A percentile compares a stretch with the other conserved stretches of the same genome.
Conservation (phyloP, 1,140 invertebrate genomes). For the Plodia interpunctella region DNA sequence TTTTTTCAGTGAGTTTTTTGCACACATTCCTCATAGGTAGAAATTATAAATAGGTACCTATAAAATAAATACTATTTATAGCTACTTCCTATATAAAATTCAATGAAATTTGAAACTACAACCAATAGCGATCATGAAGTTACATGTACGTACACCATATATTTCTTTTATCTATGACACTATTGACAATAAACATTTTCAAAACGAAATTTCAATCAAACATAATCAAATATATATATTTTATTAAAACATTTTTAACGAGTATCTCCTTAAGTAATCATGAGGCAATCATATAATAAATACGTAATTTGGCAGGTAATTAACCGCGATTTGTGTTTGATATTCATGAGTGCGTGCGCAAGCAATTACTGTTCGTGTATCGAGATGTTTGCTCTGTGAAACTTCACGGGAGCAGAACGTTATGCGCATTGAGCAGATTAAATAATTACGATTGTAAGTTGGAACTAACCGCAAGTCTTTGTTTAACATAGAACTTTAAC, state of each 20-base stretch:
- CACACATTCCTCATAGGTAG: neutral
- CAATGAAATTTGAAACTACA: too few relatives aligned
- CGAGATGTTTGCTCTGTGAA: constrained; percentile 32
- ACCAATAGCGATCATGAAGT: too few relatives aligned
- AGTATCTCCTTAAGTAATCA: constrained; percentile 1
- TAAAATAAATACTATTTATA: too few relatives aligned
- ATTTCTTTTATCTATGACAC: too few relatives aligned
- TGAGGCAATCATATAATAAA: constrained; percentile 10
- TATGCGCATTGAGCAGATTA: constrained; percentile 21
- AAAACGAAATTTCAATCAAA: too few relatives aligned
- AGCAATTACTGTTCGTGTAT: constrained; percentile 44
- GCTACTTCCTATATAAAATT: too few relatives aligned
- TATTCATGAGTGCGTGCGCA: constrained; percentile 40
- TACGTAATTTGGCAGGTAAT: constrained; percentile 11
- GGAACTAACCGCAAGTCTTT: too few relatives aligned
- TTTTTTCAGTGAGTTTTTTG: too few relatives aligned
- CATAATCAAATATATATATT: neutral
- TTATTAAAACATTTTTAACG: neutral
- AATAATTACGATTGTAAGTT: constrained; percentile 21
- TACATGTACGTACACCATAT: too few relatives aligned
- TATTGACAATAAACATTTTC: too few relatives aligned
- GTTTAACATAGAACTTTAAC: neutral
- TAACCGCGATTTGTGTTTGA: constrained; percentile 22
- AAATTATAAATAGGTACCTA: too few relatives aligned
- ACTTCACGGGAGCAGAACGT: constrained; percentile 20